phyloP scores from a whole-genome alignment of 2,797 vertebrate species.

The Neosilurus mollespiculum region DNA sequence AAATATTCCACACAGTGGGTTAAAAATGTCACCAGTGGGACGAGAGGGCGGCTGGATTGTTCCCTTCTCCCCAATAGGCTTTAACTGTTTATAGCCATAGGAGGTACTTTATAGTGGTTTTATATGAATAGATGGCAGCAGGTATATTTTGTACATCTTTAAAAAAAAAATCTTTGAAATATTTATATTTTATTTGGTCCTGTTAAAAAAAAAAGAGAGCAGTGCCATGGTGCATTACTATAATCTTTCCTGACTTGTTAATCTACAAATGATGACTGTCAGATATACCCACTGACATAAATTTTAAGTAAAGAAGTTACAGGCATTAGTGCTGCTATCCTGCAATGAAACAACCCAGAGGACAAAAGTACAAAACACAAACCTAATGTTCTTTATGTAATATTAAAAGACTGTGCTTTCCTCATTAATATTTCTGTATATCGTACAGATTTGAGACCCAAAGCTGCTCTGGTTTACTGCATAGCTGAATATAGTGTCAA shows the following conservation, averaged over 20 bases:
- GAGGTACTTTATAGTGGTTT: background rate
- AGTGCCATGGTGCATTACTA: background rate
- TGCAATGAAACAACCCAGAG: too few relatives aligned
- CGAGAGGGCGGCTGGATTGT: slow-evolving; percentile 17
- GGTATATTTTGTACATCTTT: background rate
- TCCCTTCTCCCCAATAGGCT: background rate
- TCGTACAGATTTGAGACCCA: background rate
- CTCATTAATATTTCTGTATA: too few relatives aligned
- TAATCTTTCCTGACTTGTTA: background rate
- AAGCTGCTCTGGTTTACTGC: background rate
- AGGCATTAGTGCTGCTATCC: too few relatives aligned
- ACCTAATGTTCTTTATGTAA: too few relatives aligned
- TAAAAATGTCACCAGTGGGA: slow-evolving; percentile 37
- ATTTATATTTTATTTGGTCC: background rate
- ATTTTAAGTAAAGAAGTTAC: too few relatives aligned
- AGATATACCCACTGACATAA: background rate
- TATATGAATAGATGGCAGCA: background rate
- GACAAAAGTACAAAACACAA: too few relatives aligned
- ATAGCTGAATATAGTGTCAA: background rate
- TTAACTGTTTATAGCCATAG: background rate
- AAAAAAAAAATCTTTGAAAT: too few relatives aligned
- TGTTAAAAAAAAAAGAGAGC: background rate
- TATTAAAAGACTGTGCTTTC: too few relatives aligned
- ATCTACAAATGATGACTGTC: background rate
- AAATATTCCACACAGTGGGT: slow-evolving; percentile 30